Percentiles rank a stretch among this genome's conserved stretches.
Conservation (phyloP, 2,797 vertebrate genomes). For the Aviceda leuphotes region DNA sequence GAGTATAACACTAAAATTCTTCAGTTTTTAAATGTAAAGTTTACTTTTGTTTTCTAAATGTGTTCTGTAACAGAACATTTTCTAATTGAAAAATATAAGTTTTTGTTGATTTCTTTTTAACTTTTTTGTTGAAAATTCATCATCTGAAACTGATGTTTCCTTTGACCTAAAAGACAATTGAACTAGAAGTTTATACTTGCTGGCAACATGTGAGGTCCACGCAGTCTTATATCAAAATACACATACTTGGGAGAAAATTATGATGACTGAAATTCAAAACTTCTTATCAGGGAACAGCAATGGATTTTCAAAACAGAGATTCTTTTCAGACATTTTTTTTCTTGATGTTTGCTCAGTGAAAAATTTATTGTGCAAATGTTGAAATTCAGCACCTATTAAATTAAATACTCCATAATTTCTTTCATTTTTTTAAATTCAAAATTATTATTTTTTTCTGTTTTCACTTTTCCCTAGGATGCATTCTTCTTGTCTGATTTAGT, state of each 20-base stretch:
- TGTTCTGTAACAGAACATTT: neutral
- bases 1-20: neutral
- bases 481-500: neutral
- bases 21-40: neutral
- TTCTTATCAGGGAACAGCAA: neutral
- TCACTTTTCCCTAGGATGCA: neutral
- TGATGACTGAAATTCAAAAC: neutral
- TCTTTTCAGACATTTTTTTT: neutral
- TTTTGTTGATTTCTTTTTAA: neutral
- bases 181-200: neutral
- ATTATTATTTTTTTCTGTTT: neutral
- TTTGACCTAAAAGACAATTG: neutral
- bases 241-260: neutral
- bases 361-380: neutral
- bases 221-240: neutral
- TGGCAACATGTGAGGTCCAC: neutral
- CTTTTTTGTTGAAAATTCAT: neutral
- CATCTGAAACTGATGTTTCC: neutral
- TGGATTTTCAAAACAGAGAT: rapidly evolving
- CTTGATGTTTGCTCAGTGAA: neutral
- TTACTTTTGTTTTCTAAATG: neutral
- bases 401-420: neutral
- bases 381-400: neutral
- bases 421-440: neutral
- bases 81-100: neutral